Base-by-base conservation (phyloP, 2,888 invertebrate genomes). In the Odontothrips loti region DNA sequence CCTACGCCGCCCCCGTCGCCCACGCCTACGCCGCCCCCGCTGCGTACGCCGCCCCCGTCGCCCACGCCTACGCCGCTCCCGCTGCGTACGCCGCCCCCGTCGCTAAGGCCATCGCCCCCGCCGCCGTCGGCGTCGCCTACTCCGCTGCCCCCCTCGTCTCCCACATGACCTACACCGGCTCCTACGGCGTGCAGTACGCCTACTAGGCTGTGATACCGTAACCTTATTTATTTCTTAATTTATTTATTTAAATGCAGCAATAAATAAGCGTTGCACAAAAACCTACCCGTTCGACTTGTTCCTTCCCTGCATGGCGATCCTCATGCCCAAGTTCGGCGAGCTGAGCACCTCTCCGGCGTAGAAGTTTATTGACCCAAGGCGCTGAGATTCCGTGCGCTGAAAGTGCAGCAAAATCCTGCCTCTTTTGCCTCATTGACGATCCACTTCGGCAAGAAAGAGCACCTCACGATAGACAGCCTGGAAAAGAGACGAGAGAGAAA, bases 141-240 rank as follows among this genome's bases (percentile, higher is more conserved):
- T 83, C 82, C 63, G 83, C 84, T 20, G 80, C 81, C 43, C 84
- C 84, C 80, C 83, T 81, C 58, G 83, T 83, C 79, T 84, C 84
- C 82, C 83, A 83, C 58, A 51, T 82, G 63, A 68, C 82, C 78
- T 84, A 83, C 80, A 82, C 82, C 43, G 83, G 79, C 79, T 20
- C 48, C 79, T 47, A 43, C 79, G 75, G 48, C 68, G 58, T 58
- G 58, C 58, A 58, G 58, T 75, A 75, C 68, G 68, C 68, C 68
- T 75, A 75, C 68, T 75, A 75, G 68, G 27, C 68, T 75, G 27
- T 75, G 68, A 75, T 27, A 23, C 68, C 23, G 27, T 27, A 27
- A 75, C 68, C 68, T 27, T 75, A 75, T 75, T 75, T 75, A 75
- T 75, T 75, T 75, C 68, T 10, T 27, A 23, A 75, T 75, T 75